phyloP scores from a whole-genome alignment of 2,797 vertebrate genomes.

The Malurus splendens region DNA sequence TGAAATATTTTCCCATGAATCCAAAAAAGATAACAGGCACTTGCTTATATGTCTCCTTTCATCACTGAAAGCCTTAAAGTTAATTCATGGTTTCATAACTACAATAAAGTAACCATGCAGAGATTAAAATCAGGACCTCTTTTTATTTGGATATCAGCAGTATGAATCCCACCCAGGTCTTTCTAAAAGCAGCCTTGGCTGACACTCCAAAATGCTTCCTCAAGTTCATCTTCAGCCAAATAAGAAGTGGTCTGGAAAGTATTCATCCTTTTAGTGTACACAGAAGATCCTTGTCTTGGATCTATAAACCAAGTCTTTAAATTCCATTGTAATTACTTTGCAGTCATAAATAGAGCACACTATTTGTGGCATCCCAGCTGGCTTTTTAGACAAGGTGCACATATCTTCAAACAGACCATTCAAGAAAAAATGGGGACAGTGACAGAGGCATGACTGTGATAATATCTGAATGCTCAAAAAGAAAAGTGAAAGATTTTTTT shows the following conservation, averaged over 20 bases:
- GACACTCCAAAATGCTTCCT: constrained; percentile 72
- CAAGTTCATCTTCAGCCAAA: constrained; percentile 71
- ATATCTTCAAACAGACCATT: constrained; percentile 50
- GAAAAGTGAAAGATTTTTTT: neutral
- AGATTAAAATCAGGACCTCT: constrained; percentile 75
- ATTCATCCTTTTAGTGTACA: constrained; percentile 76
- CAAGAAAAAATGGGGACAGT: constrained; percentile 26
- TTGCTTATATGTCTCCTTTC: constrained; percentile 68
- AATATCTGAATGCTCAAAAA: constrained; percentile 4
- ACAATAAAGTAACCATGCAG: constrained; percentile 71
- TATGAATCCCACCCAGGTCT: constrained; percentile 76
- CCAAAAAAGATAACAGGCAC: constrained; percentile 67
- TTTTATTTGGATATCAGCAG: constrained; percentile 74
- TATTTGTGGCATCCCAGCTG: constrained; percentile 74
- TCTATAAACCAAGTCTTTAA: constrained; percentile 76
- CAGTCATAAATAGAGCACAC: constrained; percentile 73
- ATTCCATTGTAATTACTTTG: constrained; percentile 77
- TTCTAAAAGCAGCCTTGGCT: constrained; percentile 75
- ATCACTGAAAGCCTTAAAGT: constrained; percentile 71
- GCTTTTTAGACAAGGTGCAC: constrained; percentile 67
- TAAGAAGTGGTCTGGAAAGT: constrained; percentile 76
- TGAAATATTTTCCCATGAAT: constrained; percentile 68
- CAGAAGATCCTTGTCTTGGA: constrained; percentile 74
- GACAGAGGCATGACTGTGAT: constrained; percentile 14
- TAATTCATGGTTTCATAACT: constrained; percentile 74